Base-by-base conservation (phyloP, 1,140 invertebrate genomes). In the Trialeurodes vaporariorum region DNA sequence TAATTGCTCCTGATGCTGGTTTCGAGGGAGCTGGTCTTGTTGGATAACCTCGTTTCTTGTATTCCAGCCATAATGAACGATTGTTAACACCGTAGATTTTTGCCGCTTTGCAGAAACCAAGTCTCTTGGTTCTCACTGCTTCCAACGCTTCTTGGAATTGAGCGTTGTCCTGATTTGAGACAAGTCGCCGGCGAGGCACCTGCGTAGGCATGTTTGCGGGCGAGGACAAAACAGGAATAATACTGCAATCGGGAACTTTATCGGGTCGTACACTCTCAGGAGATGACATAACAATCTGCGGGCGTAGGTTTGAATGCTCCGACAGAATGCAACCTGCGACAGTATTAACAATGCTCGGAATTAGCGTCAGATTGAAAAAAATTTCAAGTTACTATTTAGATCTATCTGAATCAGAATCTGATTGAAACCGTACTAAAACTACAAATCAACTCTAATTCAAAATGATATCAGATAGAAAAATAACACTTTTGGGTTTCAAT, bases 61-160 rank as follows among this genome's bases (percentile, higher is more conserved):
- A 91, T 72, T 92, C 89, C 21, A 91, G 79, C 90, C 90, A 92
- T 0, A 92, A 76, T 0, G 90, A 91, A 40, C 89, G 81, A 77
- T 91, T 91, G 77, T 91, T 92, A 1, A 91, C 89, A 21, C 89
- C 89, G 75, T 87, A 91, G 77, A 90, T 83, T 58, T 87, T 81
- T 0, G 89, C 90, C 9, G 89, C 89, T 72, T 91, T 91, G 76
- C 89, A 91, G 77, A 92, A 91, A 1, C 90, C 90, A 68, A 92
- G 90, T 23, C 88, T 87, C n/a, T 89, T 89, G 68, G 85, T 85
- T 22, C 89, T 81, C 0, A 91, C 89, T 1, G 89, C 89, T 73
- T 91, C 88, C 23, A 92, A 77, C 0, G 90, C 90, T 80, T 76
- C 66, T 66, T 69, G 72, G 68, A 71, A 68, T 26, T 64, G 26